phyloP scores from a whole-genome alignment of 2,113 vertebrate species.

The Aspiorhynchus laticeps region DNA sequence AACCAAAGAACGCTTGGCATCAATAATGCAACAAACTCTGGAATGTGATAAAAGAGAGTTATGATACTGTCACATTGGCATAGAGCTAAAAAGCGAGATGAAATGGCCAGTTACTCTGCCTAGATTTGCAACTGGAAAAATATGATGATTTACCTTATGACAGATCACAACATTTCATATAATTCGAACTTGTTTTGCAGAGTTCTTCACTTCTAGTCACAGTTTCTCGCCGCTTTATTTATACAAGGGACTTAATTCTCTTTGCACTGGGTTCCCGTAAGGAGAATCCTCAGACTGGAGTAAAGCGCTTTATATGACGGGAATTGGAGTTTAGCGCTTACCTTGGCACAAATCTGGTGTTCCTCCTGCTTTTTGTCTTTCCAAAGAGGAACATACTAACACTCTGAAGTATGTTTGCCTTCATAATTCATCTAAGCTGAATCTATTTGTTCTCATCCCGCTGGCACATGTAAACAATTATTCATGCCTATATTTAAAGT shows the following conservation, averaged over 20 bases:
- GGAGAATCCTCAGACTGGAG: not conserved
- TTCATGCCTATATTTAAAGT: constrained; percentile 2
- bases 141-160: not conserved
- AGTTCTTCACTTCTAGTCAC: not conserved
- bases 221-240: not conserved
- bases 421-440: constrained; percentile 29
- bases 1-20: constrained; percentile 14
- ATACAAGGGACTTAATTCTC: not conserved
- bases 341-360: constrained; percentile 14
- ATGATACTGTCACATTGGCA: constrained; percentile 25
- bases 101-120: constrained; percentile 3
- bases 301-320: not conserved
- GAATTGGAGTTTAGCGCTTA: not conserved
- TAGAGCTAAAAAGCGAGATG: constrained; percentile 17
- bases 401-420: not conserved
- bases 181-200: not conserved
- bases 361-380: constrained; percentile 3
- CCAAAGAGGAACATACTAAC: constrained; percentile 13
- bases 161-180: not conserved
- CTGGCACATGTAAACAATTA: constrained; percentile 11
- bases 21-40: constrained; percentile 36
- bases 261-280: not conserved
- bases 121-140: constrained; percentile 5
- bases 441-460: constrained; percentile 15
- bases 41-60: constrained; percentile 39